Evolutionary conservation across 1,140 invertebrate species (phyloP), one percentile per base, ranked within the genome.

Genomic region (Psilanteris sp.): DNA sequence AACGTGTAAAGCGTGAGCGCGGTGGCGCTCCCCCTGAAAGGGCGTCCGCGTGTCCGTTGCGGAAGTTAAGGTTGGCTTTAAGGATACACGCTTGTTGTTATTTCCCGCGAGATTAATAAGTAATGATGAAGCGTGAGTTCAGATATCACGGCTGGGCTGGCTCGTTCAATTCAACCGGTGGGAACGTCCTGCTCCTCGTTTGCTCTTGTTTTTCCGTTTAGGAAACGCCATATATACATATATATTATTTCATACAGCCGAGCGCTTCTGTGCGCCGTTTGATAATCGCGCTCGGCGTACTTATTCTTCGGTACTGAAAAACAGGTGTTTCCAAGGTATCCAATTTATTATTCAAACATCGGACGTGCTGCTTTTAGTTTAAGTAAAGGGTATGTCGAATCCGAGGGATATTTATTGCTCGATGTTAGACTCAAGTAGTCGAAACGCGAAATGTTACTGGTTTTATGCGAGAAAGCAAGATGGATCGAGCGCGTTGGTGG

Each of bases 141-240:
- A 68, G 70, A 76, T 70, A 75, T 77, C 64, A 55, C 66, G 32
- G 37, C 70, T 50, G 14, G 67, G 46, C 64, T 68, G 34, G 48
- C 62, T 72, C 62, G 75, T 79, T 77, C 71, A 73, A 77, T 80
- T 77, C 73, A 54, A 41, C 29, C 55, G 62, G 78, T 79, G 79
- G 79, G 79, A 80, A 80, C 79, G 68, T 80, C 73, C 77, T 74
- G 76, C 72, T 61, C 34, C 43, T 52, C 15, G 36, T 46, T 68
- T 43, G 24, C 61, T 68, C 44, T 54, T 55, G 36, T 70, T 77
- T 70, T 66, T 77, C 66, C 66, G 18, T 77, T 77, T 59, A 37
- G 11, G 22, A 61, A 76, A 66, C 36, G 20, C 44, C 43, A 54
- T 61, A 48, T 54, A 50, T 62, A 31, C 44, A 44, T 52, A 39